Conservation (phyloP, 2,888 invertebrate species). For the Terebella lapidaria region DNA sequence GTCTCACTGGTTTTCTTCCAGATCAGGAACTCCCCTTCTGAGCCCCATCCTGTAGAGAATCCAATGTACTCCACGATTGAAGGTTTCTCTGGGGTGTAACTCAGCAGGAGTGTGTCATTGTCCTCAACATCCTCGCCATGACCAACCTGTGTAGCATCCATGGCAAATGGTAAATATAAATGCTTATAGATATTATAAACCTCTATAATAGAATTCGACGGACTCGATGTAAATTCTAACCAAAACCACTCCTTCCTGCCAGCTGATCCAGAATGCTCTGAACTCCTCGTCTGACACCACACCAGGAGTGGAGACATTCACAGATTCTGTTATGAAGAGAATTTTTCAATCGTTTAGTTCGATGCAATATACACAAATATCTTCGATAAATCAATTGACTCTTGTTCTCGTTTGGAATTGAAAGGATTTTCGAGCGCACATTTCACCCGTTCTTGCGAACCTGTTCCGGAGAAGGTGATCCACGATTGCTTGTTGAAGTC, state of each 20-base stretch:
- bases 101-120: slow-evolving; percentile 5
- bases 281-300: slow-evolving; percentile 16
- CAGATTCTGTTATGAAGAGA: no score
- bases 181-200: no score
- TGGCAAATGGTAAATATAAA: no score
- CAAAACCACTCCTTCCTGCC: slow-evolving; percentile 9
- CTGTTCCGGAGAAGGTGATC: slow-evolving; percentile 14
- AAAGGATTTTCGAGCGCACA: background rate
- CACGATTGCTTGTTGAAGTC: slow-evolving; percentile 76
- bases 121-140: slow-evolving; percentile 1
- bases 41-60: slow-evolving; percentile 19
- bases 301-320: slow-evolving; percentile 1
- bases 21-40: slow-evolving; percentile 18
- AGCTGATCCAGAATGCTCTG: slow-evolving; percentile 17
- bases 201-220: no score
- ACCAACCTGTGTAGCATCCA: slow-evolving; percentile 13
- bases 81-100: background rate
- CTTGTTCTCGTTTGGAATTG: background rate
- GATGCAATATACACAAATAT: no score
- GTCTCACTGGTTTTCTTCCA: slow-evolving; percentile 15
- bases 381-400: no score
- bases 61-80: slow-evolving; percentile 16
- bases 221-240: slow-evolving; percentile 8
- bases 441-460: background rate
- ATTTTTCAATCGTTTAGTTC: no score